Evolutionary conservation across 2,888 invertebrate species (phyloP).

Genomic region (Galeruca laticollis): DNA sequence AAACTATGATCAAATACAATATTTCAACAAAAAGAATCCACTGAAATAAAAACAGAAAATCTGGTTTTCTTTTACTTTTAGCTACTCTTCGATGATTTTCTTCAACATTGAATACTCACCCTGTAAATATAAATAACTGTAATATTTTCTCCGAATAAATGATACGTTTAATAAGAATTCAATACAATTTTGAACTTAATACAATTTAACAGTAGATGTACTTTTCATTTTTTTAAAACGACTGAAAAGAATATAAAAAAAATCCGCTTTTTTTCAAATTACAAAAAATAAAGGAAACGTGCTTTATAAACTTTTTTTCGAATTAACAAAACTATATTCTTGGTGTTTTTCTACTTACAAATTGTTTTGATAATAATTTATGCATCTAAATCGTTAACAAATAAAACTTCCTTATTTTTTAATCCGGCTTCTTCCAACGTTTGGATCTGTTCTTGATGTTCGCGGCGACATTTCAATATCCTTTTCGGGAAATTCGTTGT

Average conservation of each 20-base stretch:
- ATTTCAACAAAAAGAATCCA: too few relatives aligned
- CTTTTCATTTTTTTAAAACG: too few relatives aligned
- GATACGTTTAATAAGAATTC: slow-evolving; percentile 5
- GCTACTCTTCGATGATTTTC: not conserved
- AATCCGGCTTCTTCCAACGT: slow-evolving; percentile 85
- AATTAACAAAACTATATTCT: slow-evolving; percentile 21
- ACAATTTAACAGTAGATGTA: slow-evolving; percentile 1
- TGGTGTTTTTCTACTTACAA: not conserved
- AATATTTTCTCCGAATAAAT: not conserved
- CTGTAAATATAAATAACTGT: not conserved
- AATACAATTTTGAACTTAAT: slow-evolving; percentile 13
- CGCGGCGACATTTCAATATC: slow-evolving; percentile 76
- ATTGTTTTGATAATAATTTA: slow-evolving; percentile 58
- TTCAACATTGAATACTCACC: not conserved
- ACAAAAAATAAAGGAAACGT: slow-evolving; percentile 15
- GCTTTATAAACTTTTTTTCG: not conserved
- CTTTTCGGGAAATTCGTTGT: slow-evolving; percentile 96
- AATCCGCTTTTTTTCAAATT: too few relatives aligned
- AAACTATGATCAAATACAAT: too few relatives aligned
- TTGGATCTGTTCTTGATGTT: slow-evolving; percentile 64
- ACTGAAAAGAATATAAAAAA: slow-evolving; percentile 6
- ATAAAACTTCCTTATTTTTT: slow-evolving; percentile 90
- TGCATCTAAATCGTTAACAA: slow-evolving; percentile 94
- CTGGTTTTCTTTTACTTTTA: not conserved
- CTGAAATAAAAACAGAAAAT: not conserved